A percentile compares a stretch with the other conserved stretches of the same genome.
phyloP scores from a whole-genome alignment of 1,140 invertebrate genomes.

The Pseudomyrmex dendroicus region DNA sequence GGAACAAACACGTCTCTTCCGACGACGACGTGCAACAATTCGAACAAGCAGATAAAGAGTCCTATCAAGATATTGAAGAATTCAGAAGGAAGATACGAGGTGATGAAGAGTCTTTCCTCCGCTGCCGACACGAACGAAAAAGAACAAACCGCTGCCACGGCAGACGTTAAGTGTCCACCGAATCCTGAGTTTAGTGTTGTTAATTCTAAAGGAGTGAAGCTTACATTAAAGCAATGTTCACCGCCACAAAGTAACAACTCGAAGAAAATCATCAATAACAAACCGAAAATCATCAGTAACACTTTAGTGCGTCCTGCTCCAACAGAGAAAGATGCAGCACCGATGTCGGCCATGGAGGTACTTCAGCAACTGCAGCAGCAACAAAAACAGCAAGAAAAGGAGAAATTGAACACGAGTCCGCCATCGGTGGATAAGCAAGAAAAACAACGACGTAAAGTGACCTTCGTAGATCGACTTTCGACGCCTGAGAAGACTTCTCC shows the following conservation, averaged over 20 bases:
- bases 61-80: slow-evolving; percentile 82
- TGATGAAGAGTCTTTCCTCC: slow-evolving; percentile 61
- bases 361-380: slow-evolving; percentile 37
- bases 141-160: slow-evolving; percentile 14
- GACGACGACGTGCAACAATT: background rate
- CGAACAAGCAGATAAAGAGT: slow-evolving; percentile 76
- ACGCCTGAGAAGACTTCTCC: slow-evolving; percentile 39
- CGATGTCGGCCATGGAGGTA: slow-evolving; percentile 7
- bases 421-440: slow-evolving; percentile 59
- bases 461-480: slow-evolving; percentile 69
- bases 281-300: slow-evolving; percentile 79
- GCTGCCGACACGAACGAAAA: slow-evolving; percentile 5
- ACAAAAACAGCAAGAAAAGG: slow-evolving; percentile 45
- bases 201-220: slow-evolving; percentile 80
- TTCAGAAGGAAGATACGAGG: slow-evolving; percentile 79
- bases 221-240: slow-evolving; percentile 80
- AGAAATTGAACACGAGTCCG: slow-evolving; percentile 28
- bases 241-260: slow-evolving; percentile 60
- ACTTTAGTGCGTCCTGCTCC: slow-evolving; percentile 67
- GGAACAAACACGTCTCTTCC: background rate
- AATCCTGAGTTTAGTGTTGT: slow-evolving; percentile 81
- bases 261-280: slow-evolving; percentile 77
- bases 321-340: slow-evolving; percentile 60
- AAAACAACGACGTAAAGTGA: slow-evolving; percentile 78
- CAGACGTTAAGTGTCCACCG: slow-evolving; percentile 58